Evolutionary conservation across 2,113 vertebrate species (phyloP).

Genomic region (Neoarius graeffei): DNA sequence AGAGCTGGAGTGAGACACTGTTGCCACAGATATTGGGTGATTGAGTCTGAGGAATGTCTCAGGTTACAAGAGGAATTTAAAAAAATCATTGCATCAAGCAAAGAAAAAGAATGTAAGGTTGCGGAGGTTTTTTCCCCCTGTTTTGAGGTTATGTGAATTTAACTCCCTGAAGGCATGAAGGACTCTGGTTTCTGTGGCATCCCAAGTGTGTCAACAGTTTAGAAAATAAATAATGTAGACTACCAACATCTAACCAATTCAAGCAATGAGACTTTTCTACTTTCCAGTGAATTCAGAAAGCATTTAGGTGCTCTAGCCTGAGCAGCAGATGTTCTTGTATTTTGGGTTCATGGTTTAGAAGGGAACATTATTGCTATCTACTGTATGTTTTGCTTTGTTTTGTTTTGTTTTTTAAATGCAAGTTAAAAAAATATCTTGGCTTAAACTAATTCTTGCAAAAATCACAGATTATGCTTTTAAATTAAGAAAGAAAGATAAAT

Average conservation of each 20-base stretch:
- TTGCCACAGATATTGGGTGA: conserved; percentile 35
- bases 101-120: background rate
- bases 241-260: background rate
- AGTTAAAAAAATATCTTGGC: background rate
- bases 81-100: background rate
- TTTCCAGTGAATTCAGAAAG: background rate
- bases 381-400: too few species aligned
- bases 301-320: background rate
- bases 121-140: background rate
- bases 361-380: background rate
- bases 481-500: background rate
- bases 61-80: background rate
- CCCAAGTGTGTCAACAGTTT: background rate
- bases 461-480: background rate
- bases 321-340: background rate
- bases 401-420: too few species aligned
- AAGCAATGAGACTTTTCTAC: background rate
- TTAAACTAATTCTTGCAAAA: background rate
- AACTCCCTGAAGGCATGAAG: background rate
- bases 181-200: background rate
- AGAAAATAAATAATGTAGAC: background rate
- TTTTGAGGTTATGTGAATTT: background rate
- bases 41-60: background rate
- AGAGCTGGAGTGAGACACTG: conserved; percentile 46
- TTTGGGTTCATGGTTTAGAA: background rate